Conservation (phyloP, 2,797 vertebrate species). For the Iguana delicatissima region DNA sequence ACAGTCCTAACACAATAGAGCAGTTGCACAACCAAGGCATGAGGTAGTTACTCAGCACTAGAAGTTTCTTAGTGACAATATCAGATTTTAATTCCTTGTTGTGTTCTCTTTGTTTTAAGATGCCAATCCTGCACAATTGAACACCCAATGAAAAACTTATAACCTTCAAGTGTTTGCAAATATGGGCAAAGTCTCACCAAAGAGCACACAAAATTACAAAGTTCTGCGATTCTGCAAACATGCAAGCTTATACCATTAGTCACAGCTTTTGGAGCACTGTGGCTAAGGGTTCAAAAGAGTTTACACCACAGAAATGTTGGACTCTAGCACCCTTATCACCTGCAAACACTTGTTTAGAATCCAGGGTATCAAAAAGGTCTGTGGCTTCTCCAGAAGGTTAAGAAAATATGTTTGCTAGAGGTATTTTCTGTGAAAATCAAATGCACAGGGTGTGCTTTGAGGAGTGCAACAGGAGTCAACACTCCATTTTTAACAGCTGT, state of each 20-base stretch:
- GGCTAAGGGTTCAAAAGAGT: neutral
- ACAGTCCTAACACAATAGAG: neutral
- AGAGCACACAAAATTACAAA: neutral
- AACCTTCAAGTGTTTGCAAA: neutral
- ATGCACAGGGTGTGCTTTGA: neutral
- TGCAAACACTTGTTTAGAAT: slow-evolving; percentile 13
- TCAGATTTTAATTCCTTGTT: neutral
- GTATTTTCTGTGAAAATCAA: neutral
- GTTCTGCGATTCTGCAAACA: neutral
- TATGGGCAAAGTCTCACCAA: neutral
- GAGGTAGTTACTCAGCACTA: too few species aligned
- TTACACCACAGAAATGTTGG: neutral
- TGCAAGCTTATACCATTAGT: neutral
- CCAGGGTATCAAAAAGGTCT: neutral
- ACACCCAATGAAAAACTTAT: neutral
- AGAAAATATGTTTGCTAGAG: slow-evolving; percentile 6
- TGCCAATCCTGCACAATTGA: neutral
- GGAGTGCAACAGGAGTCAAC: neutral
- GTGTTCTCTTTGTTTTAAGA: neutral
- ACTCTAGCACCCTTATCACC: neutral
- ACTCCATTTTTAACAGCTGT: neutral
- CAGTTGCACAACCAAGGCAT: neutral
- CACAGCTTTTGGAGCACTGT: neutral
- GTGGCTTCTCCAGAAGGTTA: neutral
- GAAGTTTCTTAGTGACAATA: neutral